Evolutionary conservation across 2,113 vertebrate species (phyloP).

Genomic region (Prochilodus magdalenae): DNA sequence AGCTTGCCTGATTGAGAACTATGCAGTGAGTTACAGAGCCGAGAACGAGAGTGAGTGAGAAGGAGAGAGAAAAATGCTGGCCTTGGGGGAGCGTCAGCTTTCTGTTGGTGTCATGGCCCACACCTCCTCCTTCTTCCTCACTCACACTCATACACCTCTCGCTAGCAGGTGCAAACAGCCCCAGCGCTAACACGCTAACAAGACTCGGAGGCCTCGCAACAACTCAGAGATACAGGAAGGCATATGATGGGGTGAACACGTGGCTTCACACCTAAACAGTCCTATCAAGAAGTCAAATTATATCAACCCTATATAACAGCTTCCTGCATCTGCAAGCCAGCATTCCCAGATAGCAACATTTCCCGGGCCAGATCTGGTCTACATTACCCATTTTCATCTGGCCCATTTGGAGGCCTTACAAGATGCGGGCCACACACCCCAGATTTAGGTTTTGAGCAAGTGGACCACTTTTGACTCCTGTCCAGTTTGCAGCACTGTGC

Average conservation of each 20-base stretch:
- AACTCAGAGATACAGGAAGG: conserved; percentile 30
- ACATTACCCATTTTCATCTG: no score
- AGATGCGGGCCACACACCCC: no score
- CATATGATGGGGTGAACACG: conserved; percentile 27
- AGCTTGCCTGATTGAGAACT: neutral
- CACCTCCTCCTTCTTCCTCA: conserved; percentile 25
- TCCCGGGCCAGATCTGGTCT: no score
- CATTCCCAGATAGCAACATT: no score
- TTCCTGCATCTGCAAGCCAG: neutral
- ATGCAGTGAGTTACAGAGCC: neutral
- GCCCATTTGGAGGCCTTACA: no score
- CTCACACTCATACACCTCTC: conserved; percentile 25
- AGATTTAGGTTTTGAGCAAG: no score
- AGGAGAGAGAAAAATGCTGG: conserved; percentile 13
- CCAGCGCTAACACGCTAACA: conserved; percentile 31
- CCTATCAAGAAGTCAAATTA: conserved; percentile 19
- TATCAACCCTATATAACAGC: neutral
- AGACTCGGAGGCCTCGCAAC: conserved; percentile 41
- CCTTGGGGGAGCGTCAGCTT: conserved; percentile 34
- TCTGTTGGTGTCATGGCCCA: conserved; percentile 38
- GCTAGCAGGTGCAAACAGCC: conserved; percentile 49
- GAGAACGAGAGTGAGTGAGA: neutral
- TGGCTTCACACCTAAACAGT: conserved; percentile 10
- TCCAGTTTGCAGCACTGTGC: no score
- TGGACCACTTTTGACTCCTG: no score